phyloP scores from a whole-genome alignment of 64 coral and sea anemone species.

The Platygyra sinensis region DNA sequence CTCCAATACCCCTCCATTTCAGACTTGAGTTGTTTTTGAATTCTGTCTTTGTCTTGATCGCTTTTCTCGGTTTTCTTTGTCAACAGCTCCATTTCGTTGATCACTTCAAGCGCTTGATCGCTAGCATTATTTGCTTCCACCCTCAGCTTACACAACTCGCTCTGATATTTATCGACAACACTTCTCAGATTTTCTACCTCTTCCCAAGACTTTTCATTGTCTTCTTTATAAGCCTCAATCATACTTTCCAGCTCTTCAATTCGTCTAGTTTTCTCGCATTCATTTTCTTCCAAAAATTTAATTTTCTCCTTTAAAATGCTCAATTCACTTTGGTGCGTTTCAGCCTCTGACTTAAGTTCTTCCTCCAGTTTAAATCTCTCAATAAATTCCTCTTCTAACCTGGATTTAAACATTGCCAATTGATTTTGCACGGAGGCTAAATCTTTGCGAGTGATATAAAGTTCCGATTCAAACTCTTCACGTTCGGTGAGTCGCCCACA shows the following conservation, averaged over 20 bases:
- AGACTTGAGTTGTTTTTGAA: conserved; percentile 12
- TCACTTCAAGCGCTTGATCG: conserved; percentile 54
- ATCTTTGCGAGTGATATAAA: conserved; percentile 45
- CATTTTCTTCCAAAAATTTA: conserved; percentile 31
- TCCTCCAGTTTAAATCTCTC: conserved; percentile 67
- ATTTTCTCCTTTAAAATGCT: conserved; percentile 54
- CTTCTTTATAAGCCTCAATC: conserved; percentile 25
- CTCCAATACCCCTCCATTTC: conserved; percentile 26
- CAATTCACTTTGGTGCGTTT: conserved; percentile 35
- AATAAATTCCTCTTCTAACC: conserved; percentile 65
- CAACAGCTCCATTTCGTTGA: conserved; percentile 67
- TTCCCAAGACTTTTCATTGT: conserved; percentile 41
- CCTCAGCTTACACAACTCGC: conserved; percentile 47
- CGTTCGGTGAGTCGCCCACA: background rate
- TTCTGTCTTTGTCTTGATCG: conserved; percentile 36
- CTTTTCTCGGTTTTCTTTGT: conserved; percentile 60
- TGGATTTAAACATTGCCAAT: conserved; percentile 57
- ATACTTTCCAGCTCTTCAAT: conserved; percentile 33
- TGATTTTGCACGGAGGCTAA: conserved; percentile 37
- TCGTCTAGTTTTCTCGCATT: conserved; percentile 22
- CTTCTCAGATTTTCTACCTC: conserved; percentile 53
- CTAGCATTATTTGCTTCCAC: conserved; percentile 44
- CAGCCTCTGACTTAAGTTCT: conserved; percentile 43
- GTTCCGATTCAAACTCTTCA: conserved; percentile 36
- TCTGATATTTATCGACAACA: conserved; percentile 48